Conservation (phyloP, 2,888 invertebrate species). For the Dryobota labecula region DNA sequence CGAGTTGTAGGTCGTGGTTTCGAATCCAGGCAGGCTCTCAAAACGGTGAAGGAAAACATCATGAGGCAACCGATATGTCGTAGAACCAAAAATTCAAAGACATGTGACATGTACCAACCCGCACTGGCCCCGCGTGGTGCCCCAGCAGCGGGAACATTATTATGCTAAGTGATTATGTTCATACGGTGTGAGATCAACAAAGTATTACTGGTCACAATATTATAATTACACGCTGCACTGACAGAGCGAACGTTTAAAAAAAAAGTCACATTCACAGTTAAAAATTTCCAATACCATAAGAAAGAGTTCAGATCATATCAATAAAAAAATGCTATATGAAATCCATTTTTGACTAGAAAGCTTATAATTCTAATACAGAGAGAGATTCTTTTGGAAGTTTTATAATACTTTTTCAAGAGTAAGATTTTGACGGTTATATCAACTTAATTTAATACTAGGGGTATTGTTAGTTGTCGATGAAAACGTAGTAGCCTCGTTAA, state of each 20-base stretch:
- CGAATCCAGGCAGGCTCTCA: too few species aligned
- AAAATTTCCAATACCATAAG: constrained; percentile 64
- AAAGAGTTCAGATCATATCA: constrained; percentile 62
- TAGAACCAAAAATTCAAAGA: too few species aligned
- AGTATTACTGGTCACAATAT: constrained; percentile 27
- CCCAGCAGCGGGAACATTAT: too few species aligned
- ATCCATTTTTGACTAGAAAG: constrained; percentile 89
- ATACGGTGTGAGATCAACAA: constrained; percentile 48
- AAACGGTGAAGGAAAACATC: too few species aligned
- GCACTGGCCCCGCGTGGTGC: too few species aligned
- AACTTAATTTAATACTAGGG: constrained; percentile 81
- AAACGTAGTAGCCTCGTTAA: constrained; percentile 84
- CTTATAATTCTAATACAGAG: constrained; percentile 88
- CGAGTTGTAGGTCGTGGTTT: too few species aligned
- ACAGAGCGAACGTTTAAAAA: constrained; percentile 53
- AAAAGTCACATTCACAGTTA: constrained; percentile 40
- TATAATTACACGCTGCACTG: constrained; percentile 36
- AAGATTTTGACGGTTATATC: constrained; percentile 75
- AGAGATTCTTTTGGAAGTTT: constrained; percentile 88
- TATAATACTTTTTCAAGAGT: constrained; percentile 86
- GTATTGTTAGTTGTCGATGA: constrained; percentile 77
- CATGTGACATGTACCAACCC: too few species aligned
- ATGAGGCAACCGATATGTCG: too few species aligned
- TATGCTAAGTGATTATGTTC: constrained; percentile 23
- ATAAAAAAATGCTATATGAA: constrained; percentile 78